Evolutionary conservation across 2,888 invertebrate genomes (phyloP).

Genomic region (Lysandra bellargus): DNA sequence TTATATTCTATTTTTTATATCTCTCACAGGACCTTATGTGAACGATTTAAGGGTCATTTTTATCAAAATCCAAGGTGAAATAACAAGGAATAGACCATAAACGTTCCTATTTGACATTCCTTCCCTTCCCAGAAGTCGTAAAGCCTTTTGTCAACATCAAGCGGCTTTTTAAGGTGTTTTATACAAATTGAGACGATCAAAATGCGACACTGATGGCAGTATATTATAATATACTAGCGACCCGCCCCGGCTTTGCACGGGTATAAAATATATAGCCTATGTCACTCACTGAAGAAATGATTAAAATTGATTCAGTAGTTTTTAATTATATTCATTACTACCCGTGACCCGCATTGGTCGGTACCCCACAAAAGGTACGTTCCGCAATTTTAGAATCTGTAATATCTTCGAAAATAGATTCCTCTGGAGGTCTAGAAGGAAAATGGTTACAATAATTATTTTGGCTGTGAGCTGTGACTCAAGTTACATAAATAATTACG

Average conservation of each 20-base stretch:
- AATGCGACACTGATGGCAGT: not conserved
- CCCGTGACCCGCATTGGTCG: no score
- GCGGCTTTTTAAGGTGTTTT: not conserved
- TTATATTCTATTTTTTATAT: not conserved
- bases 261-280: no score
- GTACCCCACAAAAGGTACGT: no score
- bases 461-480: constrained; percentile 4
- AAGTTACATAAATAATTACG: not conserved
- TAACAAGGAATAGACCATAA: not conserved
- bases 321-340: no score
- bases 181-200: not conserved
- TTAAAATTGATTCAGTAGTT: no score
- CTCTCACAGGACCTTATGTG: not conserved
- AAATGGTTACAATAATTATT: not conserved
- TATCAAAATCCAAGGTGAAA: no score
- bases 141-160: not conserved
- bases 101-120: not conserved
- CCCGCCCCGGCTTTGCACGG: no score
- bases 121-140: constrained; percentile 8
- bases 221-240: no score
- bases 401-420: no score
- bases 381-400: no score
- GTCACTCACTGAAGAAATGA: no score
- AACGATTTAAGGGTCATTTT: not conserved
- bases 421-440: no score